phyloP scores from a whole-genome alignment of 2,888 invertebrate species.

The Athrips mouffetella region DNA sequence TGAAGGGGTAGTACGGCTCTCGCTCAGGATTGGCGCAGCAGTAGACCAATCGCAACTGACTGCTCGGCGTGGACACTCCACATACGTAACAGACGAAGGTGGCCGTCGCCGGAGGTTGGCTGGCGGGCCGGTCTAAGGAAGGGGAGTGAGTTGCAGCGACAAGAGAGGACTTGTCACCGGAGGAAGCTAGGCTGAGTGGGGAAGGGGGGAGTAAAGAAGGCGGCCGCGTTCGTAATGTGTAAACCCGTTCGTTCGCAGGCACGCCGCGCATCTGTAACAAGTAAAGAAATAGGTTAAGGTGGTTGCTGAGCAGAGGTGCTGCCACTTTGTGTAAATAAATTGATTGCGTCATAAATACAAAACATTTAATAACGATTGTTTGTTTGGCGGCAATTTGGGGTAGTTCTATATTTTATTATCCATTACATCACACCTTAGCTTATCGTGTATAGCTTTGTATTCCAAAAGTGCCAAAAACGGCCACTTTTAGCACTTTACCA shows the following conservation, averaged over 20 bases:
- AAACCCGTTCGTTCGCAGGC: slow-evolving; percentile 87
- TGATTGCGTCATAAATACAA: too few relatives aligned
- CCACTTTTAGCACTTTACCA: too few relatives aligned
- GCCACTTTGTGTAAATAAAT: too few relatives aligned
- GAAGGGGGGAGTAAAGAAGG: slow-evolving; percentile 75
- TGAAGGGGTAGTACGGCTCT: slow-evolving; percentile 94
- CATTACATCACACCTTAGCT: too few relatives aligned
- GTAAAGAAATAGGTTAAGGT: neutral
- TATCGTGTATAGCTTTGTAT: too few relatives aligned
- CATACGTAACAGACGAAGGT: slow-evolving; percentile 94
- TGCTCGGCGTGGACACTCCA: slow-evolving; percentile 87
- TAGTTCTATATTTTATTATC: too few relatives aligned
- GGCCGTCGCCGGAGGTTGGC: slow-evolving; percentile 49
- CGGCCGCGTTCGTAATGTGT: slow-evolving; percentile 87
- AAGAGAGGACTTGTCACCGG: slow-evolving; percentile 58
- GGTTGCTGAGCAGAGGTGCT: too few relatives aligned
- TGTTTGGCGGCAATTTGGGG: too few relatives aligned
- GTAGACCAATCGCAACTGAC: slow-evolving; percentile 88
- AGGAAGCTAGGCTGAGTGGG: slow-evolving; percentile 65
- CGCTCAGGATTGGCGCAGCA: slow-evolving; percentile 90
- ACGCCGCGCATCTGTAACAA: slow-evolving; percentile 81
- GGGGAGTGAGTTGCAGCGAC: slow-evolving; percentile 46
- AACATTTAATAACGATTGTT: too few relatives aligned
- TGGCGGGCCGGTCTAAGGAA: slow-evolving; percentile 48
- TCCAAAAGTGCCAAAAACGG: too few relatives aligned